These are phyloP conservation scores for Lutjanus argentimaculatus DNA, from an alignment of 2,797 vertebrate species.

Conservation along the genomic window DNA sequence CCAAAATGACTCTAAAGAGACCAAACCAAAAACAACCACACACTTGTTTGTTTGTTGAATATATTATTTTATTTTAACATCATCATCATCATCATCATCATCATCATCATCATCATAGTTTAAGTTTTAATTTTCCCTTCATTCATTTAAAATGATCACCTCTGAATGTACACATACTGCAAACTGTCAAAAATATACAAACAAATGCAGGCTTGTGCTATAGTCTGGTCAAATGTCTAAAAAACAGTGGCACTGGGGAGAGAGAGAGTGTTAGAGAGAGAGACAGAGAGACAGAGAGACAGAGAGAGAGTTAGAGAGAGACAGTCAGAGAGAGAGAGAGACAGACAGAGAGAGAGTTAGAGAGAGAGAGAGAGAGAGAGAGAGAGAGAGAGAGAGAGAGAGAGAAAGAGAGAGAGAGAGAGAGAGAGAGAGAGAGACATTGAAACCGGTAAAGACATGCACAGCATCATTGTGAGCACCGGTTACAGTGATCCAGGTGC, in stretches of 20 bases:
- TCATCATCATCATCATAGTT: too few species aligned
- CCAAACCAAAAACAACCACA: conserved; percentile 21
- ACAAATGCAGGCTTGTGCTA: conserved; percentile 92
- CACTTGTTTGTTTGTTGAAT: conserved; percentile 79
- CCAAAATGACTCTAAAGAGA: neutral
- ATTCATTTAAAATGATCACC: conserved; percentile 89
- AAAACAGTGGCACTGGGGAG: conserved; percentile 88
- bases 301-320: too few species aligned
- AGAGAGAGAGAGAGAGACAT: conserved; percentile 76
- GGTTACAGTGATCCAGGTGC: conserved; percentile 74
- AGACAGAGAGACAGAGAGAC: conserved; percentile 26
- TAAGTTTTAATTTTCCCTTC: conserved; percentile 86
- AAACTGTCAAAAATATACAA: conserved; percentile 92
- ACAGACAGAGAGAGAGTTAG: conserved; percentile 44
- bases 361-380: conserved; percentile 42
- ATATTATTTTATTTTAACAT: conserved; percentile 90
- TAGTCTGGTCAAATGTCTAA: conserved; percentile 90
- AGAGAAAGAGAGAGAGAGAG: conserved; percentile 36
- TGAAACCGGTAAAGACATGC: conserved; percentile 88
- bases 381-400: conserved; percentile 35
- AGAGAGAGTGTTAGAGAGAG: conserved; percentile 65
- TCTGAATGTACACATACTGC: conserved; percentile 91
- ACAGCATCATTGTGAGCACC: conserved; percentile 87
- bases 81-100: conserved; percentile 78
- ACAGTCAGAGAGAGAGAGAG: neutral